Base-by-base conservation (phyloP, 92 coral and sea anemone genomes). In the Porites cylindrica region DNA sequence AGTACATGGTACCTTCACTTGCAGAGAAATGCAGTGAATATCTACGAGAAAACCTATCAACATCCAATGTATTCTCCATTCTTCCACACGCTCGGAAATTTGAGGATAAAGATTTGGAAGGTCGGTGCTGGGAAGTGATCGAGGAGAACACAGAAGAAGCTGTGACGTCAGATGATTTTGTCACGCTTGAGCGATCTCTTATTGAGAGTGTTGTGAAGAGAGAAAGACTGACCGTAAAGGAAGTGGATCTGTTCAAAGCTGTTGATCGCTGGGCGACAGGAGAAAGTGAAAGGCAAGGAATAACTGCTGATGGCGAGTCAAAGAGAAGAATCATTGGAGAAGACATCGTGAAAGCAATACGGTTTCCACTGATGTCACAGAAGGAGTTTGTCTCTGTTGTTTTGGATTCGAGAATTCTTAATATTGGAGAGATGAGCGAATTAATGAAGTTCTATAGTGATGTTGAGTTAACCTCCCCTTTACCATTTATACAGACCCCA, bases 1-100 rank as follows among this genome's bases (percentile, higher is more conserved):
- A 91, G 77, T 91, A 91, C 61, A 87, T 91, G n/a, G 77, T 91
- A 73, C 91, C 94, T 50, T 68, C 68, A 17, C 91, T 91, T 16
- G 86, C 76, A 10, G 78, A 69, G 17, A 51, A 75, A n/a, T 91
- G 94, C 63, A 17, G 81, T 2, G 52, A 56, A 51, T 87, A 76
- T 54, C 76, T 91, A 7, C 65, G 81, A 58, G 74, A 82, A 10
- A 82, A 76, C 53, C 20, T 91, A 56, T 77, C 81, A 18, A 85
- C 85, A 0, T 6, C 84, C 26, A 91, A 91, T 70, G 93, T 88
- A 8, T 91, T 91, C 75, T 59, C 87, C 26, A 64, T 91, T 51
- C 89, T 91, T 6, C 56, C 83, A 3, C 88, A 87, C 21, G 85
- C 88, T 17, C 59, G 62, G 78, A 86, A 82, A 59, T 86, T 81